These are phyloP conservation scores for Cardiocondyla obscurior DNA, from an alignment of 1,140 invertebrate species.

Conservation along the genomic window DNA sequence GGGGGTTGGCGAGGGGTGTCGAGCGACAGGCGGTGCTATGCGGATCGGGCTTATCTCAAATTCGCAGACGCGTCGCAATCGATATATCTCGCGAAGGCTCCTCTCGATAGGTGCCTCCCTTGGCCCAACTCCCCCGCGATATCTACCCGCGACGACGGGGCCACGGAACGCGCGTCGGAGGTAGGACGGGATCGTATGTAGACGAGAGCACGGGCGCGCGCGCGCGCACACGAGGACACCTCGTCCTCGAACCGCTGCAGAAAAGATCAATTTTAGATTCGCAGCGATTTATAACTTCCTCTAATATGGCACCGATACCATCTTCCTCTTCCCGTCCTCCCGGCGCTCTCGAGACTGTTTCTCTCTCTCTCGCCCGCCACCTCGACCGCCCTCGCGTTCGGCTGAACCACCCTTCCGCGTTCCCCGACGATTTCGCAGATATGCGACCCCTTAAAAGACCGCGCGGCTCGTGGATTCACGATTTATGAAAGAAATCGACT, in stretches of 20 bases:
- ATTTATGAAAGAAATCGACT: conserved; percentile 51
- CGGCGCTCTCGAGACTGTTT: conserved; percentile 80
- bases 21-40: conserved; percentile 70
- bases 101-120: conserved; percentile 72
- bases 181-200: conserved; percentile 74
- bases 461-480: conserved; percentile 25
- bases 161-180: conserved; percentile 4
- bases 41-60: conserved; percentile 80
- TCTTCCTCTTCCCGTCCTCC: conserved; percentile 64
- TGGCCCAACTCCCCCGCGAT: conserved; percentile 43
- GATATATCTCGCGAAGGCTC: conserved; percentile 76
- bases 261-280: conserved; percentile 85
- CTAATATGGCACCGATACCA: conserved; percentile 83
- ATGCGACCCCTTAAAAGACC: conserved; percentile 51
- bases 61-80: conserved; percentile 83
- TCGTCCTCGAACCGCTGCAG: conserved; percentile 71
- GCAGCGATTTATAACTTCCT: conserved; percentile 84
- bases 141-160: conserved; percentile 27
- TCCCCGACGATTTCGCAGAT: conserved; percentile 35
- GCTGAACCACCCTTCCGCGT: conserved; percentile 19
- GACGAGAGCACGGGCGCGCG: conserved; percentile 41
- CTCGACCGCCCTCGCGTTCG: neutral
- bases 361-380: conserved; percentile 73
- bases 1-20: conserved; percentile 22
- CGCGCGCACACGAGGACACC: conserved; percentile 38